Percentiles rank a stretch among this genome's conserved stretches.
These are phyloP conservation scores for Melinaea marsaeus DNA, from an alignment of 2,888 invertebrate genomes.

Conservation along the genomic window DNA sequence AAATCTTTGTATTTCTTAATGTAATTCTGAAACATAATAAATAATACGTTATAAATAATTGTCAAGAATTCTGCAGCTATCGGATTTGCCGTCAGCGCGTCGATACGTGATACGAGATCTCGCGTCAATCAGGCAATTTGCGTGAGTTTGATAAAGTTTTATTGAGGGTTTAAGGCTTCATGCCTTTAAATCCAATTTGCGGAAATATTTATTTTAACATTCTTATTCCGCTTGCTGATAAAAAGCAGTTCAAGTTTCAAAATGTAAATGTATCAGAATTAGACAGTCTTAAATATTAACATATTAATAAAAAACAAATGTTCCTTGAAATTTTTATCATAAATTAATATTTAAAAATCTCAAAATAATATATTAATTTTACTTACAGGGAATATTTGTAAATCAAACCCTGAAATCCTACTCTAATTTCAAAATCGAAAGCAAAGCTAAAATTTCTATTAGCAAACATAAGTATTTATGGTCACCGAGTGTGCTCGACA, in stretches of 20 bases:
- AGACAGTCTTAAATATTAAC: background rate
- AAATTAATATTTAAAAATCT: background rate
- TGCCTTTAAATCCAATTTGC: conserved; percentile 1
- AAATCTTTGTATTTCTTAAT: too few relatives aligned
- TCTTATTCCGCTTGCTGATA: background rate
- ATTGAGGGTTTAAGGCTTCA: conserved; percentile 4
- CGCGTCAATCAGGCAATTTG: conserved; percentile 8
- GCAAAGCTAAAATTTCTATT: conserved; percentile 17
- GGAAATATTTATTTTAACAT: conserved; percentile 1
- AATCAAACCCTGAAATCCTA: background rate
- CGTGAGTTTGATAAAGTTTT: conserved; percentile 7
- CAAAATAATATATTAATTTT: background rate
- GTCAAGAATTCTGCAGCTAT: conserved; percentile 8
- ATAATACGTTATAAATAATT: background rate
- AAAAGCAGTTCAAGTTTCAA: background rate
- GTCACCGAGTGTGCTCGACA: conserved; percentile 14
- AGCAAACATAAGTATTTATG: conserved; percentile 22
- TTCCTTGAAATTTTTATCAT: too few relatives aligned
- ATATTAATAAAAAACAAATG: background rate
- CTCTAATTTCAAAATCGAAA: conserved; percentile 16
- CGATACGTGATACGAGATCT: conserved; percentile 5
- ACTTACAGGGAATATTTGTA: background rate
- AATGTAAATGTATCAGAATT: background rate
- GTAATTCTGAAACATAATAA: too few relatives aligned
- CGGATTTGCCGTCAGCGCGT: conserved; percentile 1